Conservation (phyloP, 1,140 invertebrate genomes). For the Neoseiulus cucumeris region DNA sequence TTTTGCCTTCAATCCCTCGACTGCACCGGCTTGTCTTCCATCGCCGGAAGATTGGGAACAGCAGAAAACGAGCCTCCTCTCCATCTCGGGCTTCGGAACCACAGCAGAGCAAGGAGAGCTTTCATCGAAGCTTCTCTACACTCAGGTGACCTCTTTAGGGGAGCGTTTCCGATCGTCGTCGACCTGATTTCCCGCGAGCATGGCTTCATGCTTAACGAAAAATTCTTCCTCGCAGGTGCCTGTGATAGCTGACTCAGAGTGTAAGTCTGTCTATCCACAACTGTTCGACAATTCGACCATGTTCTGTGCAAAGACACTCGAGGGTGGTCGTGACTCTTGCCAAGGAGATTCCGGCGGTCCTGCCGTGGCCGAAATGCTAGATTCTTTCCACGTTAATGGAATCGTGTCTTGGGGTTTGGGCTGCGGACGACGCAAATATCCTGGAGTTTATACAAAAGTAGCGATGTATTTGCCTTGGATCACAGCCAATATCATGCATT, state of each 20-base stretch:
- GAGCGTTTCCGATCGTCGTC: too few relatives aligned
- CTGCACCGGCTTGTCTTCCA: not conserved
- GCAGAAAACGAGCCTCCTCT: not conserved
- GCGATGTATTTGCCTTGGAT: conserved; percentile 28
- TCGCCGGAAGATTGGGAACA: not conserved
- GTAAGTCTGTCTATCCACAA: not conserved
- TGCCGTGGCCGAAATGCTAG: not conserved
- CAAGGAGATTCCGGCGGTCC: conserved; percentile 5
- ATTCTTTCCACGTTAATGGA: conserved; percentile 27
- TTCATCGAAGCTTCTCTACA: not conserved
- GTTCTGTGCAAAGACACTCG: not conserved
- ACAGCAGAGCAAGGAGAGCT: not conserved
- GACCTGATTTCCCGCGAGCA: too few relatives aligned
- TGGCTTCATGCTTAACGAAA: not conserved
- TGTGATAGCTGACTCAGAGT: not conserved
- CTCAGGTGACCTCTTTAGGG: not conserved
- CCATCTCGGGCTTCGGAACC: not conserved
- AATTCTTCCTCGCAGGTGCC: not conserved
- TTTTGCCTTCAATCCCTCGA: not conserved
- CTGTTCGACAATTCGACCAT: not conserved
- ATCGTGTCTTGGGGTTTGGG: conserved; percentile 82
- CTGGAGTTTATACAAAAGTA: conserved; percentile 27
- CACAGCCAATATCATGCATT: not conserved
- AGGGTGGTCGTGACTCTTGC: not conserved
- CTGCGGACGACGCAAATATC: conserved; percentile 70